phyloP scores from a whole-genome alignment of 2,113 vertebrate genomes.

The Lates calcarifer region DNA sequence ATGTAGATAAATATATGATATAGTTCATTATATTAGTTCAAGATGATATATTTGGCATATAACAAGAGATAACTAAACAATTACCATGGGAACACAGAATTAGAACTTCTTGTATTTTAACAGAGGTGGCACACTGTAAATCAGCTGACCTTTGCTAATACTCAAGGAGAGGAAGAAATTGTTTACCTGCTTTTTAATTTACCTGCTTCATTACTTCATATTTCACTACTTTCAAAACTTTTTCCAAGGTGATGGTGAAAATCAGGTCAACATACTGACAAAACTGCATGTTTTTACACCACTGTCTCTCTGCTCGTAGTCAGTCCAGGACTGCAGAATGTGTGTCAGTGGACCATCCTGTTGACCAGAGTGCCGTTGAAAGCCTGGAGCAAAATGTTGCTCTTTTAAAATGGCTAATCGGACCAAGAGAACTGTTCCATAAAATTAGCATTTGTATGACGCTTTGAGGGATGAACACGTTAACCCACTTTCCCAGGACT shows the following conservation, averaged over 20 bases:
- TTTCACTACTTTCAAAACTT: not conserved
- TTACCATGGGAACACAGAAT: not conserved
- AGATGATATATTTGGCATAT: no score
- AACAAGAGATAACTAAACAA: not conserved
- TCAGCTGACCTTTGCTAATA: not conserved
- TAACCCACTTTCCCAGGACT: slow-evolving; percentile 67
- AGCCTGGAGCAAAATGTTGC: slow-evolving; percentile 45
- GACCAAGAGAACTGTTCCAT: slow-evolving; percentile 57
- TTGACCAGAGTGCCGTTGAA: slow-evolving; percentile 47
- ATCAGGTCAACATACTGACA: slow-evolving; percentile 16
- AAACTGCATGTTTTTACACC: not conserved
- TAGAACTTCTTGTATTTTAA: not conserved
- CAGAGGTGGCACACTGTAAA: not conserved
- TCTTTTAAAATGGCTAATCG: slow-evolving; percentile 43
- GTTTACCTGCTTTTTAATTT: not conserved
- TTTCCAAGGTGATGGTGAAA: not conserved
- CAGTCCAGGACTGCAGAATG: slow-evolving; percentile 47
- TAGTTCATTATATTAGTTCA: no score
- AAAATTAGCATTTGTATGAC: slow-evolving; percentile 68
- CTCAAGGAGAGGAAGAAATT: not conserved
- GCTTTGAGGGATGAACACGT: slow-evolving; percentile 65
- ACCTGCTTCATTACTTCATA: no score
- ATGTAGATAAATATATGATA: no score
- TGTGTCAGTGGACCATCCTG: slow-evolving; percentile 78
- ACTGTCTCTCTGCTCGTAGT: slow-evolving; percentile 13